Evolutionary conservation across 2,888 invertebrate species (phyloP).

Genomic region (Cyaniris semiargus): DNA sequence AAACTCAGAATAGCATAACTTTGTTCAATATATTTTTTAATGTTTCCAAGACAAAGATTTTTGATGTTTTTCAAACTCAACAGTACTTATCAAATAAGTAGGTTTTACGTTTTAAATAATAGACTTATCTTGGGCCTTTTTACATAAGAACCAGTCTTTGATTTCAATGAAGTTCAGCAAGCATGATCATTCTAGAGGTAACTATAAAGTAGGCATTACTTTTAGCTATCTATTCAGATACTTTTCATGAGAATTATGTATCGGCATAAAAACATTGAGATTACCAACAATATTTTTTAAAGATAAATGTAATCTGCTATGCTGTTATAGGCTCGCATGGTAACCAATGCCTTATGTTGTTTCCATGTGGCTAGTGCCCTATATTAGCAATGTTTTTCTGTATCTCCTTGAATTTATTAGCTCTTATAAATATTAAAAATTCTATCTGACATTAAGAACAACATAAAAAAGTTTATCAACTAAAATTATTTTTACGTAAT

Average conservation of each 20-base stretch:
- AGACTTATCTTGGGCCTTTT: background rate
- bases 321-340: background rate
- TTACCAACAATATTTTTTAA: no score
- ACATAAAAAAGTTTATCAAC: background rate
- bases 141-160: background rate
- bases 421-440: background rate
- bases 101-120: background rate
- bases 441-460: no score
- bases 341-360: background rate
- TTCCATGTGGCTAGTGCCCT: background rate
- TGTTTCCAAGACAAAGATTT: no score
- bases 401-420: background rate
- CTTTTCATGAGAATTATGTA: background rate
- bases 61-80: no score
- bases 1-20: no score
- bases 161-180: background rate
- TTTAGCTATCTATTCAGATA: background rate
- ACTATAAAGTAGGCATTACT: background rate
- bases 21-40: no score
- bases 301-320: background rate
- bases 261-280: no score
- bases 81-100: background rate
- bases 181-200: background rate
- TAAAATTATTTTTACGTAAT: background rate
- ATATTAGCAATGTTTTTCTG: background rate